Evolutionary conservation across 23 tunicate species (phyloP), one percentile per base, ranked within the genome.

Genomic region (Styela clava): DNA sequence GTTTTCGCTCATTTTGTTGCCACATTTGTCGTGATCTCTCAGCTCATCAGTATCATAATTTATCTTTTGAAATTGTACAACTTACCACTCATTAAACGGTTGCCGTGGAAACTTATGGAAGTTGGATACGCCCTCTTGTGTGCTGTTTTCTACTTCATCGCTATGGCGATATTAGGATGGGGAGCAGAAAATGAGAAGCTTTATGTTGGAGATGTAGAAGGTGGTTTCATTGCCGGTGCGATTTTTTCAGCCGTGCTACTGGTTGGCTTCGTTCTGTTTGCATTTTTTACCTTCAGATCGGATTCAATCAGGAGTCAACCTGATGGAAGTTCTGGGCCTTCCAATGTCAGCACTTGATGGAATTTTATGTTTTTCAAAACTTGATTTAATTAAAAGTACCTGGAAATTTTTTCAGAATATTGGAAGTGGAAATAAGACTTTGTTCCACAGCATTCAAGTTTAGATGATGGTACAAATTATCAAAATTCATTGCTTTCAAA

Each of bases 21-120:
- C 25, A n/a, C 65, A 22, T 44, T 76, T 29, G 33, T 52, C 52
- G 23, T 23, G 0, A 29, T 76, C 35, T 7, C 31, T 9, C 64
- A 44, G 64, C 65, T 76, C 7, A 76, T 76, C 64, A 76, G 81
- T 27, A 24, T 76, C 33, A 44, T 52, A 20, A 51, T 76, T 64
- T 76, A 76, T 52, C 27, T 76, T 0, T 44, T 76, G 31, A 76
- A 76, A 26, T 26, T 76, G 67, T 76, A 76, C 30, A 76, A 76
- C 67, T 9, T 76, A 7, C 81, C 81, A 9, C 65, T 76, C 27
- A 16, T 51, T 7, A 26, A 52, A 5, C 35, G 65, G 33, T 56
- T 76, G 35, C 81, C 81, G 20, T 76, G 81, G 81, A 44, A 52
- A 52, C 27, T 35, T 0, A 1, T 76, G 81, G 81, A 76, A 76